Evolutionary conservation across 2,888 invertebrate genomes (phyloP).

Genomic region (Diarsia rubi): DNA sequence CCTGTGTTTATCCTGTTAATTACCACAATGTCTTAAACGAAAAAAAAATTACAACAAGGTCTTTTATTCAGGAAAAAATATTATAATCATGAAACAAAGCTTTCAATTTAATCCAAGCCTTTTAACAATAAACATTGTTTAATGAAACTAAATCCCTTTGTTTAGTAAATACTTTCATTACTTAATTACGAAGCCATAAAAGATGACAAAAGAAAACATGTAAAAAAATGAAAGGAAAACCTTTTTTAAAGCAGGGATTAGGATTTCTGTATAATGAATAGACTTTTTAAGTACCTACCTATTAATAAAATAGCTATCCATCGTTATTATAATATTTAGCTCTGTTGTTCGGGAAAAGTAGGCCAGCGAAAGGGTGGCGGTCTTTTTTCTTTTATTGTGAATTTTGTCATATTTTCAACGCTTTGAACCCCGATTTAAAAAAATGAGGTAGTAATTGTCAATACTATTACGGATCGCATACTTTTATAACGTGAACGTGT

Average conservation of each 20-base stretch:
- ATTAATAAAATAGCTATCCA: slow-evolving; percentile 45
- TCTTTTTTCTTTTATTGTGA: not conserved
- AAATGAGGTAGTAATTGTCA: not conserved
- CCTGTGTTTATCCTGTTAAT: not conserved
- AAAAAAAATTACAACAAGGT: not conserved
- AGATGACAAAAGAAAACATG: slow-evolving; percentile 32
- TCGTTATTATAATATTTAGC: slow-evolving; percentile 17
- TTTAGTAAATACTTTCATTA: slow-evolving; percentile 28
- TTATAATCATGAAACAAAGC: slow-evolving; percentile 2
- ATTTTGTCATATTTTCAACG: slow-evolving; percentile 18
- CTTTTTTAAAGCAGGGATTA: slow-evolving; percentile 37
- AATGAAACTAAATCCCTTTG: slow-evolving; percentile 30
- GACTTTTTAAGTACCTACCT: slow-evolving; percentile 29
- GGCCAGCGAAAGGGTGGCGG: slow-evolving; percentile 18
- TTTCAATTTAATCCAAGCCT: slow-evolving; percentile 6
- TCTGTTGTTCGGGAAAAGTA: slow-evolving; percentile 32
- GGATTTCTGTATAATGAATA: slow-evolving; percentile 15
- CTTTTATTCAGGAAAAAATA: not conserved
- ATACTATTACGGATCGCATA: not conserved
- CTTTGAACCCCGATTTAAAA: slow-evolving; percentile 10
- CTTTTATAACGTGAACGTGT: not conserved
- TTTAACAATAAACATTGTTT: slow-evolving; percentile 10
- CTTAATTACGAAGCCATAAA: slow-evolving; percentile 37
- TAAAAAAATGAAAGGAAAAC: slow-evolving; percentile 28
- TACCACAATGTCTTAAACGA: not conserved